Percentiles rank a stretch among this genome's conserved stretches.
These are phyloP conservation scores for Odiellus spinosus DNA, from an alignment of 2,888 invertebrate genomes.

Conservation along the genomic window DNA sequence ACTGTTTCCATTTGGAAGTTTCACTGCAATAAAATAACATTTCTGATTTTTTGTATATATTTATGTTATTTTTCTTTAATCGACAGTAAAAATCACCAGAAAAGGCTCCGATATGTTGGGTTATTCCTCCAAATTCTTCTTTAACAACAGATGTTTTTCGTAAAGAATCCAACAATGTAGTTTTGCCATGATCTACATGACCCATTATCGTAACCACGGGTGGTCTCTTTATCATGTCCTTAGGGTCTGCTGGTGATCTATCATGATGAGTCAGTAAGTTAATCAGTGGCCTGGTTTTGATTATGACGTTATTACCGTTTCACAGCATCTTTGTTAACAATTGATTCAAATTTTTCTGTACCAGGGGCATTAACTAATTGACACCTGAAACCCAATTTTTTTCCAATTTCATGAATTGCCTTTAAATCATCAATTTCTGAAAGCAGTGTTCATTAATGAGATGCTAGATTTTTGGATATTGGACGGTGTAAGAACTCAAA, in stretches of 20 bases:
- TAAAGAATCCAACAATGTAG: constrained; percentile 78
- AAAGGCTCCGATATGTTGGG: constrained; percentile 98
- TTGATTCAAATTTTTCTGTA: constrained; percentile 30
- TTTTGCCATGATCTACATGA: constrained; percentile 99
- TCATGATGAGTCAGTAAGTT: constrained; percentile 10
- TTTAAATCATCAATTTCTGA: constrained; percentile 44
- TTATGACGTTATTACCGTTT: constrained; percentile 23
- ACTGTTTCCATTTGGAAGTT: constrained; percentile 47
- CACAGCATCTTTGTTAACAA: constrained; percentile 28
- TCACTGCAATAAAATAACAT: constrained; percentile 34
- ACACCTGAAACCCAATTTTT: constrained; percentile 47
- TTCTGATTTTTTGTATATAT: background rate
- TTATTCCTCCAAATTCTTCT: constrained; percentile 93
- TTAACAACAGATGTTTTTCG: constrained; percentile 71
- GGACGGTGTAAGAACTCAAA: background rate
- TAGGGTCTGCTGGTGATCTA: constrained; percentile 47
- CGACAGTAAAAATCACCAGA: constrained; percentile 32
- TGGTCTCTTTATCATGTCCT: constrained; percentile 52
- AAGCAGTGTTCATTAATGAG: no score
- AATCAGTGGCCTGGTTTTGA: background rate
- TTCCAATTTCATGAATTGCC: constrained; percentile 49
- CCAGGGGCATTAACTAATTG: constrained; percentile 39
- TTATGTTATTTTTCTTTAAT: background rate
- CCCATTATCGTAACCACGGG: constrained; percentile 99
- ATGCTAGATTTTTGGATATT: no score